Evolutionary conservation across 2,888 invertebrate species (phyloP).

Genomic region (Platycheirus albimanus): DNA sequence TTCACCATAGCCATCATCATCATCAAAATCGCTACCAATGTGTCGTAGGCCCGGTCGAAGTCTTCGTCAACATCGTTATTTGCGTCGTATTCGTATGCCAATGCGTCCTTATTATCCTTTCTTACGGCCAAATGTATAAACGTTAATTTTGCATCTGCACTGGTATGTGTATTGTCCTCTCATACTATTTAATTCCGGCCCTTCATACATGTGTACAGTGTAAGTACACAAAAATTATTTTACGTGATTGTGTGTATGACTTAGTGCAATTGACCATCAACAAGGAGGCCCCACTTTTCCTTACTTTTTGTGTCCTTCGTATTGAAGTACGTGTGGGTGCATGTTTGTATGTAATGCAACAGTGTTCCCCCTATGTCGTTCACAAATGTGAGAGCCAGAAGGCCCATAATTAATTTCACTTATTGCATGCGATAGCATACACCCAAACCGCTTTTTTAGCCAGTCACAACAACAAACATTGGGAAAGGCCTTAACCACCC

Average conservation of each 20-base stretch:
- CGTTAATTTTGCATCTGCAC: constrained; percentile 35
- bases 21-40: constrained; percentile 56
- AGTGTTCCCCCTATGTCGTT: constrained; percentile 23
- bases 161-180: constrained; percentile 4
- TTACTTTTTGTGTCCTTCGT: constrained; percentile 1
- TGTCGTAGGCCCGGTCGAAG: constrained; percentile 49
- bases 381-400: constrained; percentile 72
- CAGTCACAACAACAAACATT: constrained; percentile 52
- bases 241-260: constrained; percentile 44
- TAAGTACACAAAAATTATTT: constrained; percentile 40
- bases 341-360: constrained; percentile 50
- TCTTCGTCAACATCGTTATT: constrained; percentile 72
- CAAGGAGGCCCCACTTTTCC: constrained; percentile 41
- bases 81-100: constrained; percentile 52
- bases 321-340: constrained; percentile 40
- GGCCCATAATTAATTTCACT: constrained; percentile 80
- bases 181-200: neutral
- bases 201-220: constrained; percentile 10
- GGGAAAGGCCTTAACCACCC: constrained; percentile 32
- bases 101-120: constrained; percentile 65
- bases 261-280: constrained; percentile 70
- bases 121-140: constrained; percentile 50
- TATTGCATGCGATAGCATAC: constrained; percentile 78
- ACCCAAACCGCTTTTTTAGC: constrained; percentile 51
- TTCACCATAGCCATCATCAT: constrained; percentile 48